Evolutionary conservation across 1,140 invertebrate species (phyloP), one percentile per base, ranked within the genome.

Genomic region (Neodiprion fabricii): DNA sequence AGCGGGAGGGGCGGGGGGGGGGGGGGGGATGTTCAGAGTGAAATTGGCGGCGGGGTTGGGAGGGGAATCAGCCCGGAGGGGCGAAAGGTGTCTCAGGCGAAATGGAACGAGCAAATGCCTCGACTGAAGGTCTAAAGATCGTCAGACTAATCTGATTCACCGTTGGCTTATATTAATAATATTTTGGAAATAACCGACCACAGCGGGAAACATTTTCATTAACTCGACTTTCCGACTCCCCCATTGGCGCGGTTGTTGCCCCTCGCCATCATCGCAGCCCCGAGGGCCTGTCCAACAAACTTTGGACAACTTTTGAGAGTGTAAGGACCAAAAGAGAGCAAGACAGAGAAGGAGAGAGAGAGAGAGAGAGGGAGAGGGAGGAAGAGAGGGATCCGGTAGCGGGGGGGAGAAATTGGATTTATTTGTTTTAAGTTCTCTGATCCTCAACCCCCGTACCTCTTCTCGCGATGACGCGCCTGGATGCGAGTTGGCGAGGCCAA

Each of bases 181-280:
- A 75, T 75, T 76, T 74, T 73, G 80, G 78, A 77, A 83, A 80
- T 79, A 71, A 82, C 76, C 79, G 75, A 72, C 77, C 84, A 75
- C 84, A 84, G 84, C 83, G 81, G 81, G 84, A 80, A 82, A 83
- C 82, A 84, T 82, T 83, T 85, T 85, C 82, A 85, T 83, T 83
- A 83, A 85, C 81, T 82, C 75, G 53, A 61, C 53, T 61, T 61
- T 61, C 53, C 53, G 53, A 61, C 53, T 61, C 53, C 53, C 53
- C 53, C 53, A 14, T 17, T 12, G 5, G n/a, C 53, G 11, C 53
- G 53, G 53, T 61, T 61, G 53, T 61, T 61, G 53, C 53, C n/a
- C 53, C 53, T 17, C 28, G 28, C 53, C 53, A 61, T 17, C n/a
- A 12, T 40, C 7, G 53, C 53, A 5, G 11, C 53, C 53, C 53